Percentiles rank a stretch among this genome's conserved stretches.
Evolutionary conservation across 1,140 invertebrate genomes (phyloP).

Genomic region (Apis florea): DNA sequence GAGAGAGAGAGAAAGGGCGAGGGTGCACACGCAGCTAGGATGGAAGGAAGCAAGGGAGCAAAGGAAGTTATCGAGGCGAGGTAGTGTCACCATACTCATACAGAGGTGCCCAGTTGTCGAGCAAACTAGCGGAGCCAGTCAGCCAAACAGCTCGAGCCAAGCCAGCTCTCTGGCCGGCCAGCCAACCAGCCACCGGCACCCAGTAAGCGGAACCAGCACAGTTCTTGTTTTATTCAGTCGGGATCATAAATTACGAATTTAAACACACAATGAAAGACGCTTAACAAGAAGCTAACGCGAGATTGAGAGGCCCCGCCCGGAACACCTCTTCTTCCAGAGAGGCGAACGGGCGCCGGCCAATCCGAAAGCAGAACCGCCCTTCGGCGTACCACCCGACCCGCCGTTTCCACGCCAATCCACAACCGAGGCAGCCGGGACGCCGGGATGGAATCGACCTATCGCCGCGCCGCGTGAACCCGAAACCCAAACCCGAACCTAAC

Average conservation of each 20-base stretch:
- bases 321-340: slow-evolving; percentile 66
- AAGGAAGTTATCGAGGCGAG: slow-evolving; percentile 67
- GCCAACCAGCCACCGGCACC: slow-evolving; percentile 44
- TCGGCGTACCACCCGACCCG: slow-evolving; percentile 43
- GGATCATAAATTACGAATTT: slow-evolving; percentile 81
- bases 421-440: slow-evolving; percentile 2
- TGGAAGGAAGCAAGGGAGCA: slow-evolving; percentile 54
- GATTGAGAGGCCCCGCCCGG: slow-evolving; percentile 79
- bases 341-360: slow-evolving; percentile 68
- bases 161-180: slow-evolving; percentile 42
- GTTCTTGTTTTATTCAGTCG: slow-evolving; percentile 81
- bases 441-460: slow-evolving; percentile 34
- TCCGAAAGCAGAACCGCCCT: slow-evolving; percentile 58
- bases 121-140: slow-evolving; percentile 60
- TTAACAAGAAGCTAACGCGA: slow-evolving; percentile 82
- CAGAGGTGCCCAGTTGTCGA: slow-evolving; percentile 62
- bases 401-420: slow-evolving; percentile 51
- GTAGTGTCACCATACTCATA: slow-evolving; percentile 61
- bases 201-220: slow-evolving; percentile 57
- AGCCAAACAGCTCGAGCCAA: slow-evolving; percentile 56
- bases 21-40: slow-evolving; percentile 2
- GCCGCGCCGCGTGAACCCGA: slow-evolving; percentile 2
- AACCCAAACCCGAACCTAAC: slow-evolving; percentile 26
- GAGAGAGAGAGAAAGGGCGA: slow-evolving; percentile 3
- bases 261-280: slow-evolving; percentile 82